A percentile compares a stretch with the other conserved stretches of the same genome.
These are phyloP conservation scores for Desmophyllum pertusum DNA, from an alignment of 92 coral and sea anemone genomes.

Conservation along the genomic window DNA sequence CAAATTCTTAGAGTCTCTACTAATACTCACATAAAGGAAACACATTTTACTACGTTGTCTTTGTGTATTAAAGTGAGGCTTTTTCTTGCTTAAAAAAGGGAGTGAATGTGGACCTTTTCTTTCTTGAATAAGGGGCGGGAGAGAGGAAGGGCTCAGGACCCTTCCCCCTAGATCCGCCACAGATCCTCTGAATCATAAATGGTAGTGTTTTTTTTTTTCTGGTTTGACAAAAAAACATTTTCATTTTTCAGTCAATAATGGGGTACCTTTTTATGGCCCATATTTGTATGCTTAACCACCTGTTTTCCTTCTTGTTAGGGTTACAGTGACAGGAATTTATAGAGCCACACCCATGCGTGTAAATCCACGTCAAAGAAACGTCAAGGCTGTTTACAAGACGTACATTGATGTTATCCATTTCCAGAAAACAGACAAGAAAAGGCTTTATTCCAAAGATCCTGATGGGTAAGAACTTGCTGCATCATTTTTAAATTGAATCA, in stretches of 20 bases:
- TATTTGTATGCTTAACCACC: not conserved
- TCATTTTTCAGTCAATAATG: too few species aligned
- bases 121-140: too few species aligned
- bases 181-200: too few species aligned
- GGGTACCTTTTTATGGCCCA: not conserved
- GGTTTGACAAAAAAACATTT: too few species aligned
- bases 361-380: conserved; percentile 93
- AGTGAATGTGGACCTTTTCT: too few species aligned
- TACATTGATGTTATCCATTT: conserved; percentile 97
- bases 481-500: not conserved
- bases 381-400: conserved; percentile 96
- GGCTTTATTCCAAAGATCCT: conserved; percentile 92
- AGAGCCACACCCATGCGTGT: conserved; percentile 96
- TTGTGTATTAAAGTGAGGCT: too few species aligned
- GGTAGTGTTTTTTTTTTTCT: too few species aligned
- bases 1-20: not conserved
- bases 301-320: conserved; percentile 45
- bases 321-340: conserved; percentile 92
- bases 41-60: too few species aligned
- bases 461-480: conserved; percentile 67
- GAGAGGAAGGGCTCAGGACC: too few species aligned
- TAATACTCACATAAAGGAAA: too few species aligned
- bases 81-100: too few species aligned
- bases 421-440: conserved; percentile 97
- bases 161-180: too few species aligned